phyloP scores from a whole-genome alignment of 2,888 invertebrate species.

The Leucophenga maculata region DNA sequence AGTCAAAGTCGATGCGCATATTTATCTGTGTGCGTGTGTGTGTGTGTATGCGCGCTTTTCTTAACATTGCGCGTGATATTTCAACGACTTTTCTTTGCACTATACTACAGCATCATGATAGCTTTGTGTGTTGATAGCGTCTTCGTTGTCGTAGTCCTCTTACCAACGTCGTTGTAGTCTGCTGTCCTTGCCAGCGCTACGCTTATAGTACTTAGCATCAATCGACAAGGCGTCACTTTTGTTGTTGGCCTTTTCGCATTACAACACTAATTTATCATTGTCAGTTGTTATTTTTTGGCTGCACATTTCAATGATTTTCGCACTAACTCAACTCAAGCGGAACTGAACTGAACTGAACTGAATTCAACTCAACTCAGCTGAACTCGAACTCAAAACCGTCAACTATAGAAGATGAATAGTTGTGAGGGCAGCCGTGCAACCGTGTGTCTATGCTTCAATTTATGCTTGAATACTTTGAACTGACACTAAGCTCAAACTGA shows the following conservation, averaged over 20 bases:
- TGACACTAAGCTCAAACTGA: not conserved
- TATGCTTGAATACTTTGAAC: not conserved
- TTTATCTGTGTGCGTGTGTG: not conserved
- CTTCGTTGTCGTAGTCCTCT: not conserved
- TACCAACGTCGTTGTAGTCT: not conserved
- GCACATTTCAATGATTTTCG: slow-evolving; percentile 12
- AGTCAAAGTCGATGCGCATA: not conserved
- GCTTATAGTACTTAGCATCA: slow-evolving; percentile 12
- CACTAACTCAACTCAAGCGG: not conserved
- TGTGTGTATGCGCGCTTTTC: not conserved
- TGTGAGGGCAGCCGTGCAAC: not conserved
- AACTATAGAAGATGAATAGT: no score
- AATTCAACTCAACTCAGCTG: not conserved
- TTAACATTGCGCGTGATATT: not conserved
- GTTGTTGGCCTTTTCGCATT: slow-evolving; percentile 21
- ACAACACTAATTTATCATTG: slow-evolving; percentile 67
- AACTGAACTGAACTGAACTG: not conserved
- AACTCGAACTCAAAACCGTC: slow-evolving; percentile 1
- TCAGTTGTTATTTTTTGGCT: slow-evolving; percentile 46
- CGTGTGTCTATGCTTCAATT: not conserved
- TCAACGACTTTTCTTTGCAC: not conserved
- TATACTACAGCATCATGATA: not conserved
- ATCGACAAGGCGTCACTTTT: not conserved
- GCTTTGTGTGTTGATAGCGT: slow-evolving; percentile 5
- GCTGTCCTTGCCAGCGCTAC: slow-evolving; percentile 4